phyloP scores from a whole-genome alignment of 2,888 invertebrate genomes.

The Lutraria lutraria region DNA sequence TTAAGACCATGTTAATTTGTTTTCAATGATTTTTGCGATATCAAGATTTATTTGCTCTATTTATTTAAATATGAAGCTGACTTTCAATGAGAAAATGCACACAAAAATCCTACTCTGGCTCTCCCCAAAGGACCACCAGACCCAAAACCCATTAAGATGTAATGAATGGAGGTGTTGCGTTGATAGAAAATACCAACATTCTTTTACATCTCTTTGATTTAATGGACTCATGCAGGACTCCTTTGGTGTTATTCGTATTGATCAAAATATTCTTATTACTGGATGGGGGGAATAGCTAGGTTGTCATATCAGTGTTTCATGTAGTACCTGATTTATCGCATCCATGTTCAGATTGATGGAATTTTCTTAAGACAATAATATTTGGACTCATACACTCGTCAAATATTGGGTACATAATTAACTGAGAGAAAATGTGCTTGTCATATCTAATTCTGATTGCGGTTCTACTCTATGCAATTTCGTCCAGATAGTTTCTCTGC shows the following conservation, averaged over 20 bases:
- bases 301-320: conserved; percentile 29
- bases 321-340: conserved; percentile 36
- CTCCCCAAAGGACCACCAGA: too few species aligned
- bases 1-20: too few species aligned
- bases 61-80: too few species aligned
- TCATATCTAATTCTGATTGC: conserved; percentile 16
- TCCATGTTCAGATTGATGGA: conserved; percentile 23
- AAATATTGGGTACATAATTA: conserved; percentile 22
- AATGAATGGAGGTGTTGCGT: not conserved
- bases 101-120: too few species aligned
- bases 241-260: conserved; percentile 22
- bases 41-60: too few species aligned
- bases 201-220: not conserved
- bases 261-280: conserved; percentile 25
- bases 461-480: not conserved
- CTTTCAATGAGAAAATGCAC: too few species aligned
- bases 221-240: not conserved
- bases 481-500: not conserved
- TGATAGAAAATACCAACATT: not conserved
- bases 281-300: conserved; percentile 30
- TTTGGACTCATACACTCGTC: conserved; percentile 26
- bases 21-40: too few species aligned
- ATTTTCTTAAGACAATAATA: conserved; percentile 13
- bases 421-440: conserved; percentile 34
- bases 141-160: too few species aligned